Evolutionary conservation across 2,113 vertebrate genomes (phyloP), one percentile per base, ranked within the genome.

Genomic region (Odobenus rosmarus): DNA sequence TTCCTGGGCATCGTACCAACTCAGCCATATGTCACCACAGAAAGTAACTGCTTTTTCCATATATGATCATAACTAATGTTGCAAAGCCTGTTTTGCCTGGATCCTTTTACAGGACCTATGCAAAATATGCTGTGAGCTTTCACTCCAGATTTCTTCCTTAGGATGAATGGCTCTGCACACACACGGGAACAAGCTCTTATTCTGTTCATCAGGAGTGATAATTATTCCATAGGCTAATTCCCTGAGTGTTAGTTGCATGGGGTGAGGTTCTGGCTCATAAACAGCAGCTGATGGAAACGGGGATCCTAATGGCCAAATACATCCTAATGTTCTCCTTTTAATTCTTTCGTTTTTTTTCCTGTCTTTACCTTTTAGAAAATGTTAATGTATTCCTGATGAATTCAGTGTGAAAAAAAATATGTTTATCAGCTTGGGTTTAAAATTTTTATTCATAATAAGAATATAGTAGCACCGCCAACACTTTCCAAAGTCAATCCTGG

Each of bases 321-420:
- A 74, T 94, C 81, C 97, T 93, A 95, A 86, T 95, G 91, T 95
- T 97, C 97, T 97, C 92, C 85, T 95, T 96, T 96, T 77, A 79
- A 97, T 97, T 96, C 97, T 97, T 96, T 69, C 89, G 16, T 90
- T 94, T 97, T 93, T 97, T 77, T 62, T 9, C 13, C 93, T 95
- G 94, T 94, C 96, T 98, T 98, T 98, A 98, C 98, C 97, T 98
- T 98, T 98, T 97, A 97, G 96, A 96, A 98, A 98, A 98, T 98
- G 97, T 98, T 98, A 98, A 98, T 98, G 97, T 98, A 98, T 98
- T 97, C 98, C 97, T 98, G 96, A 98, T 98, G 96, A 98, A 98
- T 98, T 98, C 98, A 98, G 97, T 64, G 98, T 96, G 97, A 98
- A 98, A 98, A 97, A 96, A 98, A 97, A 98, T 97, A 96, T 97